Conservation (phyloP, 2,797 vertebrate genomes). For the Gobio occitaniae region DNA sequence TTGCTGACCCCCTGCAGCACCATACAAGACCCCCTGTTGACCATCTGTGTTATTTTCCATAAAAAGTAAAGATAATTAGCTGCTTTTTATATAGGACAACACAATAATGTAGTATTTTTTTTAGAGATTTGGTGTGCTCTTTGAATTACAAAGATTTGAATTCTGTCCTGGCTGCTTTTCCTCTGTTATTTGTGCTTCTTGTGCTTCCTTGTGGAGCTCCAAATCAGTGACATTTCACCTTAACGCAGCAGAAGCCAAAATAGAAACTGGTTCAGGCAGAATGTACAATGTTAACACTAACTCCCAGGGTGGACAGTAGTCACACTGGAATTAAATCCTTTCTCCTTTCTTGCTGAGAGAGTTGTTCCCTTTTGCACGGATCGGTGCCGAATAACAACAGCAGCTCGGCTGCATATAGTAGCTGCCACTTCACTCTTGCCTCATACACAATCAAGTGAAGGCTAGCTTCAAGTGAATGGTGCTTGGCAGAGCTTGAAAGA, state of each 20-base stretch:
- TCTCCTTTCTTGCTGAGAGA: constrained; percentile 15
- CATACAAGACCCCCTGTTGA: not conserved
- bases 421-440: not conserved
- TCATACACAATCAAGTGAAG: constrained; percentile 5
- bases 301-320: not conserved
- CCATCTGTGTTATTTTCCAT: not conserved
- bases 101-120: not conserved
- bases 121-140: not conserved
- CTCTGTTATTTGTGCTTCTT: not conserved
- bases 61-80: not conserved
- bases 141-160: not conserved
- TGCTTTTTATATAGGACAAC: not conserved
- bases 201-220: not conserved
- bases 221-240: constrained; percentile 41
- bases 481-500: constrained; percentile 41
- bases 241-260: constrained; percentile 28
- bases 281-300: constrained; percentile 25
- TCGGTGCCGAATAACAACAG: constrained; percentile 12
- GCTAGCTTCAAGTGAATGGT: constrained; percentile 35
- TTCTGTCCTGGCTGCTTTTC: not conserved
- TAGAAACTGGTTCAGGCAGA: constrained; percentile 30
- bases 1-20: not conserved
- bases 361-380: not conserved
- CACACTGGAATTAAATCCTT: constrained; percentile 21
- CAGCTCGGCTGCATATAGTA: not conserved